Evolutionary conservation across 2,113 vertebrate genomes (phyloP), one percentile per base, ranked within the genome.

Genomic region (Hippopotamus amphibius): DNA sequence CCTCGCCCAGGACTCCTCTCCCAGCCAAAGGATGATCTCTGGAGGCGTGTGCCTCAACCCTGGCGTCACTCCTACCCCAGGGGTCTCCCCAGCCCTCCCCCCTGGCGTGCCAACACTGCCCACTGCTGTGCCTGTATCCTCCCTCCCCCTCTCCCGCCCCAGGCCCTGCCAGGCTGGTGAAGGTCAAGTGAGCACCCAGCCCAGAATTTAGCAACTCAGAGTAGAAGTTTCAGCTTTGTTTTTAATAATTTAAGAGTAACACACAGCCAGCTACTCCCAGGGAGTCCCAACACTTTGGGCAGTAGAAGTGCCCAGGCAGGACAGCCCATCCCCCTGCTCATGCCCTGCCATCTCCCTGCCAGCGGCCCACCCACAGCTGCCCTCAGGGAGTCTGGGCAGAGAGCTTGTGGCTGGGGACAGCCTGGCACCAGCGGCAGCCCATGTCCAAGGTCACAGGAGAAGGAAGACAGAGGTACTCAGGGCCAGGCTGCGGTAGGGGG

Each of bases 201-300:
- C 37, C 77, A 61, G 72, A 91, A 88, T 65, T 30, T 15, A 65
- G 41, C 19, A 19, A 90, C n/a, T 84, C 68, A n/a, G 65, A 68
- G 50, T 21, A 12, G 30, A 90, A 50, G 13, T 41, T 95, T 94
- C 21, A 15, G 28, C 69, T 46, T 72, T 66, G 30, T 48, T 96
- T 97, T 94, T 97, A 97, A 98, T 98, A 97, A 98, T 81, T 98
- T 98, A 97, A 97, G 85, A 59, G 26, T 16, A 86, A 92, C 84
- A 89, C 69, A 65, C 3, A 24, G 66, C 53, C 76, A 13, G 12
- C 48, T 50, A 37, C 37, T 74, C n/a, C 21, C 22, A 57, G 48
- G 59, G 37, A 46, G 61, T 43, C 53, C 81, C 43, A 85, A 37
- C 22, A 33, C 28, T 88, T 71, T 11, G 69, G 48, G 55, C 59